phyloP scores from a whole-genome alignment of 2,797 vertebrate species.

The Rhyacichthys aspro region DNA sequence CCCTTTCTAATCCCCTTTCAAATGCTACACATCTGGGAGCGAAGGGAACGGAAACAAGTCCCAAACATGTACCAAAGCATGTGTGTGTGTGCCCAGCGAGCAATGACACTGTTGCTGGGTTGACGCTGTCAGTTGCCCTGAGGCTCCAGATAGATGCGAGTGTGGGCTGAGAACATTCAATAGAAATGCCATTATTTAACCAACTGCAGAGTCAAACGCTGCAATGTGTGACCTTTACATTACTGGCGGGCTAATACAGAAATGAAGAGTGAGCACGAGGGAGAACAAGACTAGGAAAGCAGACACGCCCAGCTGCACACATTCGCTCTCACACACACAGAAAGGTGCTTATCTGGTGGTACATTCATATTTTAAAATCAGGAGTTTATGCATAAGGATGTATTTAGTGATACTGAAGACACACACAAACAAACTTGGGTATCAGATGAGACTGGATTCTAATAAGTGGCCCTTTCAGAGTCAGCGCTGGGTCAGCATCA shows the following conservation, averaged over 20 bases:
- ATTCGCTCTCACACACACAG: slow-evolving; percentile 2
- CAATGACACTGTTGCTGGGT: slow-evolving; percentile 44
- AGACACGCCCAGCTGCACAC: slow-evolving; percentile 28
- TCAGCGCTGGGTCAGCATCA: too few relatives aligned
- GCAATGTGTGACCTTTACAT: slow-evolving; percentile 69
- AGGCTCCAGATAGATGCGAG: slow-evolving; percentile 43
- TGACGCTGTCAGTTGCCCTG: slow-evolving; percentile 43
- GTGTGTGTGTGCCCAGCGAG: slow-evolving; percentile 38
- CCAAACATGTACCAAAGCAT: slow-evolving; percentile 34
- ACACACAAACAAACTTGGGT: slow-evolving; percentile 5
- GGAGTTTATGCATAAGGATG: slow-evolving; percentile 43
- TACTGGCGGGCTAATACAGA: slow-evolving; percentile 63
- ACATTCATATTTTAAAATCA: slow-evolving; percentile 51
- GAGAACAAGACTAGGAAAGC: slow-evolving; percentile 23
- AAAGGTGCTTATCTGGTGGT: slow-evolving; percentile 16
- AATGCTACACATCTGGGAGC: slow-evolving; percentile 15
- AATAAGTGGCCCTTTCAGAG: too few relatives aligned
- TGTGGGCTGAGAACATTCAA: slow-evolving; percentile 58
- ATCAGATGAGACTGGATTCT: too few relatives aligned
- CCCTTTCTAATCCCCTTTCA: slow-evolving; percentile 13
- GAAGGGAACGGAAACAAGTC: slow-evolving; percentile 32
- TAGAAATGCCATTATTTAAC: slow-evolving; percentile 66
- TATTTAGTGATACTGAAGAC: slow-evolving; percentile 58
- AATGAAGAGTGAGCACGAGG: slow-evolving; percentile 44
- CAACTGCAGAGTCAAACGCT: slow-evolving; percentile 65